These are phyloP conservation scores for Uloborus plumipes DNA, from an alignment of 2,888 invertebrate genomes.

Conservation along the genomic window DNA sequence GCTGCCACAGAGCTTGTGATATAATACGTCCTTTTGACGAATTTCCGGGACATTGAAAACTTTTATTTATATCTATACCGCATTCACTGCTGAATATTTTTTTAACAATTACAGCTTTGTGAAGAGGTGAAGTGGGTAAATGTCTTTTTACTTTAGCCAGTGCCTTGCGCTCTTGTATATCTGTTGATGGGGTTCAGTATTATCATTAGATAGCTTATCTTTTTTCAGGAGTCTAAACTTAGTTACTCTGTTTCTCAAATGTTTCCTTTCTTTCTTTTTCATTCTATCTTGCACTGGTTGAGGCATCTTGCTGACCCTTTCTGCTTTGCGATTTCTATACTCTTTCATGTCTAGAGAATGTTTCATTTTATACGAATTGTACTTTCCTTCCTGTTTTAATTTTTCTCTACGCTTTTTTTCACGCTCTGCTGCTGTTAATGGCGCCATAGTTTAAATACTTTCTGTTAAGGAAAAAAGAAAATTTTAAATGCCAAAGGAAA, in stretches of 20 bases:
- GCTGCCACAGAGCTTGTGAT: neutral
- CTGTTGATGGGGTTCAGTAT: neutral
- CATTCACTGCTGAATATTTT: no score
- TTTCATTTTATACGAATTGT: conserved; percentile 12
- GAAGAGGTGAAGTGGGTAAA: no score
- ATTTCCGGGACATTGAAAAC: no score
- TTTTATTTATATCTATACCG: no score
- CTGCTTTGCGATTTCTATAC: neutral
- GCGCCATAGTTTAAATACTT: no score
- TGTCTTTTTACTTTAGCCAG: neutral
- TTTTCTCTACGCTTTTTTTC: conserved; percentile 6
- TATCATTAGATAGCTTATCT: neutral
- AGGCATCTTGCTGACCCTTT: conserved; percentile 3
- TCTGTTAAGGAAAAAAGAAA: no score
- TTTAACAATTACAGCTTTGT: no score
- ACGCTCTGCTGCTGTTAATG: conserved; percentile 10
- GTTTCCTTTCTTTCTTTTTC: neutral
- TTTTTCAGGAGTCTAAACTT: neutral
- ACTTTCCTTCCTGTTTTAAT: conserved; percentile 6
- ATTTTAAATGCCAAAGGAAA: no score
- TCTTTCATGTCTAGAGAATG: neutral
- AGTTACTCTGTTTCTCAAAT: neutral
- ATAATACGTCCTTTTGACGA: neutral
- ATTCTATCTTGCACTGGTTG: conserved; percentile 4
- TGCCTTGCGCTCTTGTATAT: neutral